Conservation (phyloP, 1,140 invertebrate species). For the Drosophila tsacasi region DNA sequence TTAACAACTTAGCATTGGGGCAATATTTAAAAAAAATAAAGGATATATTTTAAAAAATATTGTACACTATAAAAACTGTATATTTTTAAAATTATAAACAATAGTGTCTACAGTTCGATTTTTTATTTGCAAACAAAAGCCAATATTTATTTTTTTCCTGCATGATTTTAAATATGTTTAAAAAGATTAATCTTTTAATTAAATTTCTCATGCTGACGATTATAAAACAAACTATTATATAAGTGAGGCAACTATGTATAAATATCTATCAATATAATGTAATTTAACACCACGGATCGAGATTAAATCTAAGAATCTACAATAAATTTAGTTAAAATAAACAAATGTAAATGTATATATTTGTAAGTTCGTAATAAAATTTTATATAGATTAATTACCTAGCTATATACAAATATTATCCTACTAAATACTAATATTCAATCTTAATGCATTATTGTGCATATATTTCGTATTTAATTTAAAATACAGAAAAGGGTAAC, state of each 20-base stretch:
- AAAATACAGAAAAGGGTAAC: background rate
- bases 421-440: background rate
- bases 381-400: background rate
- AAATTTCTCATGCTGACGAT: background rate
- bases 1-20: background rate
- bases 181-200: background rate
- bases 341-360: background rate
- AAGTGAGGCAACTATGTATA: background rate
- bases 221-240: background rate
- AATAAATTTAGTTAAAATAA: conserved; percentile 2
- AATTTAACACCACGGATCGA: background rate
- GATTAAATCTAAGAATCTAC: background rate
- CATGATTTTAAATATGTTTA: background rate
- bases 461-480: conserved; percentile 1
- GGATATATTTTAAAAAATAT: background rate
- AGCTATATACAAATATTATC: background rate
- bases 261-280: background rate
- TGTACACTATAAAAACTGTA: too few relatives aligned
- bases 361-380: background rate
- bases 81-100: background rate
- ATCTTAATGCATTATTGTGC: conserved; percentile 4
- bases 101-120: background rate
- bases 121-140: background rate
- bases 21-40: background rate
- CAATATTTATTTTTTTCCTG: background rate